Evolutionary conservation across 2,797 vertebrate species (phyloP).

Genomic region (Periparus ater): DNA sequence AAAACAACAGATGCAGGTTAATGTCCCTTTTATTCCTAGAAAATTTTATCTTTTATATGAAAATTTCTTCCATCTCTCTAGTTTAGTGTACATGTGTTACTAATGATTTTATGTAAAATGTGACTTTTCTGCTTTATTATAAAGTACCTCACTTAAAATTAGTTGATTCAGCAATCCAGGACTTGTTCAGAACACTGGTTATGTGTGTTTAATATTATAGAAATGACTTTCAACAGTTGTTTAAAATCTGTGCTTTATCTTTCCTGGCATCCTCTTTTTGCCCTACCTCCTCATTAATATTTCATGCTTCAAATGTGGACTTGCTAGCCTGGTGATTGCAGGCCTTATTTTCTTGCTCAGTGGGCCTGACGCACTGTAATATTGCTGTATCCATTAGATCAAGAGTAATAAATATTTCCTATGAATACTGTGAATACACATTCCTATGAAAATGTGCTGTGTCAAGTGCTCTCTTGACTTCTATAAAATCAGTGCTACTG

Average conservation of each 20-base stretch:
- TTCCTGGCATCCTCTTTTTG: background rate
- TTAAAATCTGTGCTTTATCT: background rate
- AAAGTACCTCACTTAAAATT: background rate
- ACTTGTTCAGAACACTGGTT: background rate
- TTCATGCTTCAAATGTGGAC: background rate
- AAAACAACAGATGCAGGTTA: background rate
- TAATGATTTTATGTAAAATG: background rate
- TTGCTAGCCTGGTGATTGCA: background rate
- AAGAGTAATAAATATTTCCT: constrained; percentile 5
- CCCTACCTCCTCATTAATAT: background rate
- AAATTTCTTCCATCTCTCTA: background rate
- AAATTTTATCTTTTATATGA: background rate
- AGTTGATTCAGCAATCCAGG: background rate
- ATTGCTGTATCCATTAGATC: background rate
- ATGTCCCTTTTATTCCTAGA: background rate
- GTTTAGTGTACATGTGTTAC: background rate
- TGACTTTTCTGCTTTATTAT: background rate
- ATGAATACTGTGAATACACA: background rate
- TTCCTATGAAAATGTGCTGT: background rate
- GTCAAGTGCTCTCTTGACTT: constrained; percentile 23
- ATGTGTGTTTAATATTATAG: background rate
- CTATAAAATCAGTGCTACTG: background rate
- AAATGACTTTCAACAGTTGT: background rate
- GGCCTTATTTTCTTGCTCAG: background rate
- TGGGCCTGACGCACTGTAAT: background rate